Base-by-base conservation (phyloP, 2,888 invertebrate genomes). In the Neoascia interrupta region DNA sequence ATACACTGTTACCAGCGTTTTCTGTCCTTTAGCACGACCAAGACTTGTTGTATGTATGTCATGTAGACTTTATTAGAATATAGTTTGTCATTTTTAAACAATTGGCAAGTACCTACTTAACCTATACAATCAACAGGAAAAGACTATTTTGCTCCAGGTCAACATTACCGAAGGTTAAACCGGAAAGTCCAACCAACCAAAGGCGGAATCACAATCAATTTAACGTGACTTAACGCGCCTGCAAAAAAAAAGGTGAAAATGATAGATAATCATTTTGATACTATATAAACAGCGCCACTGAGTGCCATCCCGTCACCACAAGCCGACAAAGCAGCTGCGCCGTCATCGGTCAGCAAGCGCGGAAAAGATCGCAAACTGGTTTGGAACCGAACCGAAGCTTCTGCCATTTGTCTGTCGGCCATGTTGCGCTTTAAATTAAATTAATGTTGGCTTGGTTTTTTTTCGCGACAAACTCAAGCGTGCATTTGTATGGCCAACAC, bases 291-390 rank as follows among this genome's bases (percentile, higher is more conserved):
- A 37, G 39, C 54, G 39, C 31, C 6, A n/a, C 10, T 63, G 13
- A 63, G 31, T 56, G 41, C 36, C 54, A 64, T 56, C 16, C n/a
- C n/a, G n/a, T n/a, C n/a, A n/a, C n/a, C 36, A 18, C 26, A 28
- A 11, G 23, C 45, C 49, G 54, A 49, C 58, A 56, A 51, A 37
- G 31, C 34, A 19, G 6, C 26, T 21, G 15, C 18, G 19, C 19
- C 41, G 28, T 21, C 36, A 53, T 23, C 28, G 41, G 34, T 64
- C 45, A 47, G 61, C 31, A 8, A 28, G n/a, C 15, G 11, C 23
- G 47, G 18, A 66, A 73, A 41, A 60, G n/a, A 16, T 54, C 26
- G 41, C n/a, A 49, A 61, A 74, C 68, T n/a, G 61, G 74, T 68
- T 74, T 43, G n/a, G n/a, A n/a, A n/a, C n/a, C 43, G 10, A 58